phyloP scores from a whole-genome alignment of 2,113 vertebrate species.

The Bos taurus region ARS-UCD2.0 NC_037334.1:6591501-6592000 shows the following conservation, averaged over 20 bases:
- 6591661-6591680: neutral
- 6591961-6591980: neutral
- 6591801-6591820: neutral
- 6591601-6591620: neutral
- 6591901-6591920: no score
- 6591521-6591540: neutral
- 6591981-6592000: neutral
- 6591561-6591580: neutral
- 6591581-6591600: neutral
- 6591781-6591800: neutral
- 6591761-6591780: neutral
- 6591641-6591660: neutral
- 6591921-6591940: neutral
- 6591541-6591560: neutral
- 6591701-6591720: neutral
- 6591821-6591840: neutral
- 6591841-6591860: neutral
- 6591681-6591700: rapidly evolving
- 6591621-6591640: neutral
- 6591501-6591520: neutral
- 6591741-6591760: neutral
- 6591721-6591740: neutral
- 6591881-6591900: neutral
- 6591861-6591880: neutral
- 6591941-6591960: no score